Evolutionary conservation across 1,140 invertebrate species (phyloP).

Genomic region (Tyrophagus putrescentiae): DNA sequence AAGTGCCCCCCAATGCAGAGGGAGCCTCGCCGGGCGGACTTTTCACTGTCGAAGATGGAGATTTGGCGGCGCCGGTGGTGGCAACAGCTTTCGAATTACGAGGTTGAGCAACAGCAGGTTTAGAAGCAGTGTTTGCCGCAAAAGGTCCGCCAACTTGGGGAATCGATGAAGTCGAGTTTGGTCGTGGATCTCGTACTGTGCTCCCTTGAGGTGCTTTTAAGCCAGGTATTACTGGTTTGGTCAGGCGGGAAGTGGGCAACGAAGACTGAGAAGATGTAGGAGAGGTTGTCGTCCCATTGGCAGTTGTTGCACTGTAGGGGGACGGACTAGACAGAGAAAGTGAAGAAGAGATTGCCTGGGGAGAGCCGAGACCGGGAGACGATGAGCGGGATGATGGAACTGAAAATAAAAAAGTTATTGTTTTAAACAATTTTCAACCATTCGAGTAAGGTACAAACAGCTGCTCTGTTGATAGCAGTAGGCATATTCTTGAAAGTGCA

Average conservation of each 20-base stretch:
- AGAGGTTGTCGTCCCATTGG: not conserved
- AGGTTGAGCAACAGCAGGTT: not conserved
- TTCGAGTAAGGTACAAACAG: too few species aligned
- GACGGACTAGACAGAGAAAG: not conserved
- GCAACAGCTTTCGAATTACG: not conserved
- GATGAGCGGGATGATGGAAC: not conserved
- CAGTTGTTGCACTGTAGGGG: not conserved
- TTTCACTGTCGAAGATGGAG: not conserved
- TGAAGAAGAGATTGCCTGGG: not conserved
- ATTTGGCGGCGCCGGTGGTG: not conserved
- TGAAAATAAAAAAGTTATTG: not conserved
- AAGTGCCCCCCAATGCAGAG: too few species aligned
- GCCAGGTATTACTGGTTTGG: not conserved
- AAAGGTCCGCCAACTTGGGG: constrained; percentile 5
- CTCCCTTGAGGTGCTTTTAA: not conserved
- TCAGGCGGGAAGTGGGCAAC: not conserved
- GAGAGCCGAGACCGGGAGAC: not conserved
- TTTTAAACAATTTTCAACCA: too few species aligned
- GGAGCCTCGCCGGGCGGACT: not conserved
- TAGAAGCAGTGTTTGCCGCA: not conserved
- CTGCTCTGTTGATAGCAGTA: too few species aligned
- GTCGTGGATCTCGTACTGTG: too few species aligned
- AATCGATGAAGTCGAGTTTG: constrained; percentile 2
- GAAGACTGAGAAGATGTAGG: not conserved
- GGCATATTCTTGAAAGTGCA: too few species aligned